phyloP scores from a whole-genome alignment of 2,113 vertebrate genomes.

The Calyptommatus sinebrachiatus region DNA sequence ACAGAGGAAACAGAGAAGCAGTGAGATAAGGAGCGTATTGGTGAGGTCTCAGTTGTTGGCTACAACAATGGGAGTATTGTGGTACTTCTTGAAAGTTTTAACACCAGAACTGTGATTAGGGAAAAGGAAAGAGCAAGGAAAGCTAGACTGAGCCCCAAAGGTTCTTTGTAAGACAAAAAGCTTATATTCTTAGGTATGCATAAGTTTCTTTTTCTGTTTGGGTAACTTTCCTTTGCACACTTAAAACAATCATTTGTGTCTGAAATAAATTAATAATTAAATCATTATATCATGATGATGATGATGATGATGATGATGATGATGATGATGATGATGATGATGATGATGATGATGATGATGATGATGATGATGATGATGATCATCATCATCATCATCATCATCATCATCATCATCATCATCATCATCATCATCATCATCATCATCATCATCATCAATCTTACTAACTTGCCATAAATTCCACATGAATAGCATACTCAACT shows the following conservation, averaged over 20 bases:
- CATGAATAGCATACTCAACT: too few species aligned
- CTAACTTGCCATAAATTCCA: neutral
- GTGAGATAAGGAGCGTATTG: neutral
- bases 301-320: too few species aligned
- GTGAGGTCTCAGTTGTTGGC: neutral
- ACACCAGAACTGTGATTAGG: neutral
- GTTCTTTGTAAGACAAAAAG: constrained; percentile 2
- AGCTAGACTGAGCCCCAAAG: neutral
- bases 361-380: too few species aligned
- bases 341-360: too few species aligned
- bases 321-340: too few species aligned
- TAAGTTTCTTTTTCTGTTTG: neutral
- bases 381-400: too few species aligned
- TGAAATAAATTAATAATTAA: neutral
- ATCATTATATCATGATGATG: too few species aligned
- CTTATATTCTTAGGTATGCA: neutral
- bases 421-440: too few species aligned
- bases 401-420: too few species aligned
- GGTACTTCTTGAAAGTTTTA: neutral
- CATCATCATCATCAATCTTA: neutral
- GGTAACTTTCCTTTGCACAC: neutral
- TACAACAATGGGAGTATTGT: neutral
- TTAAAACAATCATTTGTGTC: neutral
- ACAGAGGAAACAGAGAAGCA: neutral
- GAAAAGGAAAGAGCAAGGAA: neutral